These are phyloP conservation scores for Oikopleura vanhoeffeni DNA, from an alignment of 23 tunicate genomes.

Conservation along the genomic window DNA sequence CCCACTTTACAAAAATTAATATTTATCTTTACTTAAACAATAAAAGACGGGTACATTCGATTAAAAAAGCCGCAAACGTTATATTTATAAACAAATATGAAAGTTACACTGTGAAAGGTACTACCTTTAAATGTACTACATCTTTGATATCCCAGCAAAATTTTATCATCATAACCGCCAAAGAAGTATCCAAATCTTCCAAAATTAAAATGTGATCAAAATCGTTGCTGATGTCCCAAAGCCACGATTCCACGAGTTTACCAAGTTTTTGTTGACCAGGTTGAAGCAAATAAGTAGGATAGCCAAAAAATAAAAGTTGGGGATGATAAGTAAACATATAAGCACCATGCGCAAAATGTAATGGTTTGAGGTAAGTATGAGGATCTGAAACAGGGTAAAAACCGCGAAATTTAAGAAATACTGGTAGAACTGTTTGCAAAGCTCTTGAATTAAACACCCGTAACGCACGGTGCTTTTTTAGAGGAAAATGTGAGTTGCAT, in stretches of 20 bases:
- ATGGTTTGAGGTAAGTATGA: background rate
- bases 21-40: no score
- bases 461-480: no score
- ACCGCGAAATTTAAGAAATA: no score
- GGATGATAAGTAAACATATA: background rate
- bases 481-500: no score
- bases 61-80: no score
- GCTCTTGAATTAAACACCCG: no score
- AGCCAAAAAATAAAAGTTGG: background rate
- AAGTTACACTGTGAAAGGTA: background rate
- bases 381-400: background rate
- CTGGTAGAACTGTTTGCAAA: no score
- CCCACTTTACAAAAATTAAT: no score
- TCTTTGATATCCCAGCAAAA: background rate
- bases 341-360: background rate
- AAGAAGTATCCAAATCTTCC: background rate
- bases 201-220: background rate
- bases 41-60: no score
- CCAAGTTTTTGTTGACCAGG: background rate
- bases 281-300: background rate
- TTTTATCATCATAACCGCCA: constrained; percentile 1
- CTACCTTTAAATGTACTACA: background rate
- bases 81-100: no score
- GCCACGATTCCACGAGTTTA: background rate
- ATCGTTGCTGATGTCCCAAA: background rate